A percentile compares a stretch with the other conserved stretches of the same genome.
phyloP scores from a whole-genome alignment of 1,140 invertebrate genomes.

The Eumeta japonica region DNA sequence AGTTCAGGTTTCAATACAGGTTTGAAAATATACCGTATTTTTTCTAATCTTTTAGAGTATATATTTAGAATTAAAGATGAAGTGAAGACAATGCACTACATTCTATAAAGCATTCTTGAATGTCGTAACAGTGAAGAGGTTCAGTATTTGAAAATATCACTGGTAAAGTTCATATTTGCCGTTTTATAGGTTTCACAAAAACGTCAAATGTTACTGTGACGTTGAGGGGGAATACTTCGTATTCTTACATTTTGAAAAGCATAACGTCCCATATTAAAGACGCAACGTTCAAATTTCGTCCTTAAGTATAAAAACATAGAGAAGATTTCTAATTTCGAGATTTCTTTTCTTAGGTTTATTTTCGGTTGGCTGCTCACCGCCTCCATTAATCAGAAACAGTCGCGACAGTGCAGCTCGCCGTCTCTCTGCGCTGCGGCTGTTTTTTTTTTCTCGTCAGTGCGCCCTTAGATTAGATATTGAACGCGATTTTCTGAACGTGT shows the following conservation, averaged over 20 bases:
- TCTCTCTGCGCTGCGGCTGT: conserved; percentile 44
- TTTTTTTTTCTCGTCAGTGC: conserved; percentile 53
- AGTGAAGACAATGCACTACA: too few relatives aligned
- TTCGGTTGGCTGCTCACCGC: conserved; percentile 37
- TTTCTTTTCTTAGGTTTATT: conserved; percentile 30
- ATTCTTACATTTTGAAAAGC: conserved; percentile 24
- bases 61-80: too few relatives aligned
- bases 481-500: conserved; percentile 52
- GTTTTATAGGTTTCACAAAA: conserved; percentile 50
- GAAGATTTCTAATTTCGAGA: too few relatives aligned
- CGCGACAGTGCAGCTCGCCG: conserved; percentile 51
- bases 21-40: too few relatives aligned
- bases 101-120: too few relatives aligned
- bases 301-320: too few relatives aligned
- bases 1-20: too few relatives aligned
- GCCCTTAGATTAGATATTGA: conserved; percentile 51
- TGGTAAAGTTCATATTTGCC: conserved; percentile 40
- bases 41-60: too few relatives aligned
- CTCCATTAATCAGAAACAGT: conserved; percentile 54
- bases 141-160: too few relatives aligned
- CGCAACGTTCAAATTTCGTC: too few relatives aligned
- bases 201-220: conserved; percentile 56
- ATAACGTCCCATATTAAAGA: conserved; percentile 12
- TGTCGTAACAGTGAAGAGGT: too few relatives aligned
- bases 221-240: conserved; percentile 52